Percentiles rank a stretch among this genome's conserved stretches.
Evolutionary conservation across 2,888 invertebrate species (phyloP).

Genomic region (Busseola fusca): DNA sequence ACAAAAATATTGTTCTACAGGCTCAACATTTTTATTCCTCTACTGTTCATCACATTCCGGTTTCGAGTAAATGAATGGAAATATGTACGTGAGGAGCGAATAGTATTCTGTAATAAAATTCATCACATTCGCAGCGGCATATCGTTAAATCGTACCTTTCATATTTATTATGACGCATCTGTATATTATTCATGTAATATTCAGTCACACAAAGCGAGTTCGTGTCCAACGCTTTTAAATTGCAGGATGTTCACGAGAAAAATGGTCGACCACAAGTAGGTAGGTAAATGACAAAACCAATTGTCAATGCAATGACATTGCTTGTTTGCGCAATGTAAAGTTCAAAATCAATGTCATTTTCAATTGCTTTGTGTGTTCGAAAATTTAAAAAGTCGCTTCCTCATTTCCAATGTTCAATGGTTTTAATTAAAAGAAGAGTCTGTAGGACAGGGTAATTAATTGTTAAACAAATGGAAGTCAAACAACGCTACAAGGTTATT

Average conservation of each 20-base stretch:
- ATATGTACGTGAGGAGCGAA: slow-evolving; percentile 44
- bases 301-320: slow-evolving; percentile 16
- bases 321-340: slow-evolving; percentile 33
- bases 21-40: not conserved
- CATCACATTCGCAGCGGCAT: slow-evolving; percentile 55
- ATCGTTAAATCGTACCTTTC: slow-evolving; percentile 57
- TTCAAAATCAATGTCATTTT: slow-evolving; percentile 39
- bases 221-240: slow-evolving; percentile 43
- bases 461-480: not conserved
- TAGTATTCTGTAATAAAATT: slow-evolving; percentile 56
- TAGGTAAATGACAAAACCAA: slow-evolving; percentile 27
- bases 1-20: not conserved
- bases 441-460: not conserved
- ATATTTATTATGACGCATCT: slow-evolving; percentile 54
- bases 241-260: slow-evolving; percentile 40
- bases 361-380: not conserved
- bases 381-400: slow-evolving; percentile 1
- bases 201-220: slow-evolving; percentile 42
- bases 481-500: not conserved
- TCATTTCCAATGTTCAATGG: no score
- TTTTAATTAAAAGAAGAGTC: not conserved
- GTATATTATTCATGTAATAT: slow-evolving; percentile 51
- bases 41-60: slow-evolving; percentile 19
- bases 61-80: slow-evolving; percentile 42
- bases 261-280: slow-evolving; percentile 26